Percentiles rank a stretch among this genome's conserved stretches.
These are phyloP conservation scores for Phasianus colchicus DNA, from an alignment of 2,113 vertebrate genomes.

Conservation along the genomic window DNA sequence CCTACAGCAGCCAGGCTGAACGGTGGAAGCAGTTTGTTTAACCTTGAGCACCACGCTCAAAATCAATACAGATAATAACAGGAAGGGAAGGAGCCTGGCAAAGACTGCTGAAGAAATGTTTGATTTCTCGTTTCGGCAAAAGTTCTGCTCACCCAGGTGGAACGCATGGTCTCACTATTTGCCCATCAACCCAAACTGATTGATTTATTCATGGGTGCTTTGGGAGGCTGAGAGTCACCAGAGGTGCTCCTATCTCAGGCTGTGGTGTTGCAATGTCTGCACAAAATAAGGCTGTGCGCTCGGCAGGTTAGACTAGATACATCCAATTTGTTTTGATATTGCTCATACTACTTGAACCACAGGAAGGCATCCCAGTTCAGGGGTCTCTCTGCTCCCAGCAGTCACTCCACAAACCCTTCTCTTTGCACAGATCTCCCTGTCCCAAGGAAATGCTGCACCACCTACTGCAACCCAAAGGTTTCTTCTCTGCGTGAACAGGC, in stretches of 20 bases:
- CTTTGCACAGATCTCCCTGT: accelerated
- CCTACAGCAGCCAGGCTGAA: background rate
- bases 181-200: background rate
- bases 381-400: background rate
- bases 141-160: slow-evolving; percentile 22
- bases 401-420: background rate
- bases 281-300: background rate
- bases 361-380: background rate
- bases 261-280: accelerated
- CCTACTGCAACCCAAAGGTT: background rate
- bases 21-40: background rate
- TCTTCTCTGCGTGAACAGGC: background rate
- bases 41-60: background rate
- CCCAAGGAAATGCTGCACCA: background rate
- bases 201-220: slow-evolving; percentile 9
- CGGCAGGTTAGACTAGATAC: background rate
- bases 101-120: slow-evolving; percentile 29
- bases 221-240: background rate
- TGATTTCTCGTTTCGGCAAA: slow-evolving; percentile 33
- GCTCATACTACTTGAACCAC: background rate
- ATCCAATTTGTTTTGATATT: background rate
- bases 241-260: background rate
- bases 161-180: background rate
- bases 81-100: slow-evolving; percentile 20
- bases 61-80: background rate